Percentiles rank a stretch among this genome's conserved stretches.
phyloP scores from a whole-genome alignment of 2,113 vertebrate genomes.

The Bombycilla garrulus region DNA sequence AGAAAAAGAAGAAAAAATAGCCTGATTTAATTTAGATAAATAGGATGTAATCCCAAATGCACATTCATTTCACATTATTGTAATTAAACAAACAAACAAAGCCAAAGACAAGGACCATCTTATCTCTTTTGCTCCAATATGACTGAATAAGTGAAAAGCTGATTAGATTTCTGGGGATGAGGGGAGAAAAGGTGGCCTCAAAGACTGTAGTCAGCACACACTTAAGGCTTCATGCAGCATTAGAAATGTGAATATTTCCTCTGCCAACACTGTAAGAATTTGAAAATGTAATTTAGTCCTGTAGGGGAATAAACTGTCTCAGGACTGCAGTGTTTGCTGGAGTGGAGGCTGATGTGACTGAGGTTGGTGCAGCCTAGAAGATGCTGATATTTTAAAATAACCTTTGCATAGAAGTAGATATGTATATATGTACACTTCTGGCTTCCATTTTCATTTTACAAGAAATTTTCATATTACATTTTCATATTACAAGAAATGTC shows the following conservation, averaged over 20 bases:
- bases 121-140: neutral
- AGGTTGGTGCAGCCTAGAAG: neutral
- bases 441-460: neutral
- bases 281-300: neutral
- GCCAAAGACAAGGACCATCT: neutral
- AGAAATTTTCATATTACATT: too few species aligned
- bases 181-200: neutral
- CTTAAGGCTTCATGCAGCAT: neutral
- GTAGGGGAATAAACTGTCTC: neutral
- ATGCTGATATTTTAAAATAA: neutral
- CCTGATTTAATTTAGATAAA: slow-evolving; percentile 16
- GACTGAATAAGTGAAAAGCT: neutral
- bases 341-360: neutral
- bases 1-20: neutral
- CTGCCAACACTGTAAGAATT: neutral
- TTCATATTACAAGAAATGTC: neutral
- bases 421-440: neutral
- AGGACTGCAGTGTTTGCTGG: neutral
- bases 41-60: neutral
- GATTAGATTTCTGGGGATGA: neutral
- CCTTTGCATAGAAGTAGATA: neutral
- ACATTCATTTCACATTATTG: neutral
- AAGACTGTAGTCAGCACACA: neutral
- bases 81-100: neutral
- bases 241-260: neutral